Percentiles rank a stretch among this genome's conserved stretches.
Conservation (phyloP, 2,888 invertebrate species). For the Biston stratarius region DNA sequence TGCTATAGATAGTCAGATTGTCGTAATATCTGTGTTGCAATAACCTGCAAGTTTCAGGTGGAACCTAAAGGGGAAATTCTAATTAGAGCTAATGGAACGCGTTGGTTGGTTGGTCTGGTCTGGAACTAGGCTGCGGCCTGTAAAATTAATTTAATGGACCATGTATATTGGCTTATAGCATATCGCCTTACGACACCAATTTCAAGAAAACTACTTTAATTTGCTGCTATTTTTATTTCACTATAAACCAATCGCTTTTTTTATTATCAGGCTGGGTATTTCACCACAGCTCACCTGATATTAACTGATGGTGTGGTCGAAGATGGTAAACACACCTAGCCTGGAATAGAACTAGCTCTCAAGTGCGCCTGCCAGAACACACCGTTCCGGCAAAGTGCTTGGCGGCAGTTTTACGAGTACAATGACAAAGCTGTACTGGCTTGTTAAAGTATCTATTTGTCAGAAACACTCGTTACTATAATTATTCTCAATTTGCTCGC, state of each 20-base stretch:
- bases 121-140: slow-evolving; percentile 64
- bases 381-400: no score
- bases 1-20: slow-evolving; percentile 30
- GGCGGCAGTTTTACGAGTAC: no score
- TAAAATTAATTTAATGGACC: slow-evolving; percentile 40
- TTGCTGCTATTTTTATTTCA: no score
- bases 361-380: no score
- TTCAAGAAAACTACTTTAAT: no score
- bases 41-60: slow-evolving; percentile 44
- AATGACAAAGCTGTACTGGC: not conserved
- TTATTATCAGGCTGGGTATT: no score
- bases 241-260: no score
- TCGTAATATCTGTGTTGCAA: slow-evolving; percentile 40
- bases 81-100: slow-evolving; percentile 80
- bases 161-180: not conserved
- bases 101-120: slow-evolving; percentile 58
- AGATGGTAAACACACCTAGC: no score
- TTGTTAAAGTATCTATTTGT: not conserved
- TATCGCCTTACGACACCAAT: not conserved
- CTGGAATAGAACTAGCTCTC: no score
- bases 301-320: no score
- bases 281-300: no score
- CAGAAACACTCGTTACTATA: slow-evolving; percentile 7
- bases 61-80: slow-evolving; percentile 67
- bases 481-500: slow-evolving; percentile 22